These are phyloP conservation scores for Trogon surrucura DNA, from an alignment of 2,113 vertebrate genomes.

Conservation along the genomic window DNA sequence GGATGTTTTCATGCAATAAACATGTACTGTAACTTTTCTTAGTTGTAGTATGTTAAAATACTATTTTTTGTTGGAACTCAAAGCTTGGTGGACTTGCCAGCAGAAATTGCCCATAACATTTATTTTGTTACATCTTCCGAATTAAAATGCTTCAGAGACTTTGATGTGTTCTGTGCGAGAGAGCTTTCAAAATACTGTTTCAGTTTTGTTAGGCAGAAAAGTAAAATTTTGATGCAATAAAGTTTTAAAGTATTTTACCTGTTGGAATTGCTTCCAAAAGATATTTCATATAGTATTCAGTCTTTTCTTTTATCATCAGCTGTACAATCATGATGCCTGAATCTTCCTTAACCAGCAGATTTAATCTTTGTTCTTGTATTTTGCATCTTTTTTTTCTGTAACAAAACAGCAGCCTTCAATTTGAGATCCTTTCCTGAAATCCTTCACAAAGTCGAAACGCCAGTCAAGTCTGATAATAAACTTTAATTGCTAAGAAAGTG, in stretches of 20 bases:
- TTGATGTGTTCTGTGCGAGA: conserved; percentile 43
- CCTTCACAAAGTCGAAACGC: neutral
- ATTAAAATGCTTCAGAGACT: conserved; percentile 22
- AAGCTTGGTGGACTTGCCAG: conserved; percentile 4
- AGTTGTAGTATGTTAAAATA: conserved; percentile 25
- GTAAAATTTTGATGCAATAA: conserved; percentile 71
- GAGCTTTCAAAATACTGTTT: conserved; percentile 15
- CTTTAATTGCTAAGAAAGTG: neutral
- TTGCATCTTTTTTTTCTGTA: neutral
- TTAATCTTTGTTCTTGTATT: conserved; percentile 33
- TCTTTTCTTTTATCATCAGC: conserved; percentile 29
- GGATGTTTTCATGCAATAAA: conserved; percentile 78
- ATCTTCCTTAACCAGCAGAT: conserved; percentile 62
- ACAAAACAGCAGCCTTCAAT: neutral
- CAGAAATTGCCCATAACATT: conserved; percentile 45
- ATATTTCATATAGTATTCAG: neutral
- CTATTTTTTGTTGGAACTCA: conserved; percentile 32
- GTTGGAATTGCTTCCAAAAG: conserved; percentile 19
- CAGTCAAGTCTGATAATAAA: neutral
- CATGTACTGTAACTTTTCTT: conserved; percentile 68
- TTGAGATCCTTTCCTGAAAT: neutral
- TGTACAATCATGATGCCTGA: conserved; percentile 56
- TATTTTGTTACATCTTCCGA: conserved; percentile 45
- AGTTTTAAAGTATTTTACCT: conserved; percentile 38
- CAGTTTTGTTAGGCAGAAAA: conserved; percentile 49